Conservation (phyloP, 2,888 invertebrate species). For the Priocnemis perturbator region DNA sequence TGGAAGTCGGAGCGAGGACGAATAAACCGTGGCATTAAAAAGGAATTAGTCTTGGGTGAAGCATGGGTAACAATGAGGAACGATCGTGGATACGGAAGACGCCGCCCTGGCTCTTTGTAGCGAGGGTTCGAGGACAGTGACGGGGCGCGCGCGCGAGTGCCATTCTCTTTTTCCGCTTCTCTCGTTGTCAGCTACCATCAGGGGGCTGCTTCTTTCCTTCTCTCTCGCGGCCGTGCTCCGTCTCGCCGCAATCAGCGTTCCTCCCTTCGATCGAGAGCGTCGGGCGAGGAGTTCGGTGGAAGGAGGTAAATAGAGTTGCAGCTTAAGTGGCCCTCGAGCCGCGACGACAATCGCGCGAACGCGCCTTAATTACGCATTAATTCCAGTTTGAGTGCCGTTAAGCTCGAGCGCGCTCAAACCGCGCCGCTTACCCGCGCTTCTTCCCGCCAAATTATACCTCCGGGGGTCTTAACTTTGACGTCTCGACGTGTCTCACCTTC, state of each 20-base stretch:
- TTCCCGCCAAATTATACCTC: slow-evolving; percentile 58
- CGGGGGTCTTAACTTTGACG: slow-evolving; percentile 52
- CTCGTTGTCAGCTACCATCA: no score
- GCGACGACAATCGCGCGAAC: slow-evolving; percentile 59
- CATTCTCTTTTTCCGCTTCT: no score
- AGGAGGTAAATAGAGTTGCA: slow-evolving; percentile 16
- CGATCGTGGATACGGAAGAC: neutral
- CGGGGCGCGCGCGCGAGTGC: neutral
- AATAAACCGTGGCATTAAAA: slow-evolving; percentile 31
- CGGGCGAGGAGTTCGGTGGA: neutral
- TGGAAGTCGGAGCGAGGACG: neutral
- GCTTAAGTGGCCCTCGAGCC: slow-evolving; percentile 53
- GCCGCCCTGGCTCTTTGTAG: slow-evolving; percentile 16
- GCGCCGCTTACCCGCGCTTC: slow-evolving; percentile 48
- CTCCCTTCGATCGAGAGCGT: slow-evolving; percentile 36
- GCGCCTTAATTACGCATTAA: slow-evolving; percentile 65
- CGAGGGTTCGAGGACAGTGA: slow-evolving; percentile 6
- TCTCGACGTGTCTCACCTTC: slow-evolving; percentile 30
- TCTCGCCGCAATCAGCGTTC: slow-evolving; percentile 28
- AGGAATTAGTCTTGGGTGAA: slow-evolving; percentile 33
- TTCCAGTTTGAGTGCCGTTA: slow-evolving; percentile 61
- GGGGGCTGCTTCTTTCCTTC: neutral
- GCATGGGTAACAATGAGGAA: slow-evolving; percentile 2
- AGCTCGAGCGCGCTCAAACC: slow-evolving; percentile 48
- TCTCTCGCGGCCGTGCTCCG: neutral